Base-by-base conservation (phyloP, 2,888 invertebrate species). In the Plemyria rubiginata region DNA sequence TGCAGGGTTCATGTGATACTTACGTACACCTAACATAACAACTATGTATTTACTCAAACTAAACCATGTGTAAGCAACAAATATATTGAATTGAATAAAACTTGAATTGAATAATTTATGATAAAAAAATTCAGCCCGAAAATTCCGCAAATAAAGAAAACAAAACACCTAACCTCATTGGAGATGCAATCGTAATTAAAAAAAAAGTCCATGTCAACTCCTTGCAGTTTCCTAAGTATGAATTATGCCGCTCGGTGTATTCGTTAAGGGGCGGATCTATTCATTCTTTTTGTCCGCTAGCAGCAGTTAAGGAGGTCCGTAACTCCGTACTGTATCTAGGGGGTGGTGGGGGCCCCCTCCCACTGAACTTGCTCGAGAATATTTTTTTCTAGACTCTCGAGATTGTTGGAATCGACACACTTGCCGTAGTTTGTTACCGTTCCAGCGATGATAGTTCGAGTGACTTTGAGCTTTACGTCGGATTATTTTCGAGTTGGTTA, bases 221-320 rank as follows among this genome's bases (percentile, higher is more conserved):
- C 92, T 91, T 90, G 84, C 90, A 86, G 83, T 90, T 87, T 88
- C 85, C 88, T 91, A 91, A 92, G 91, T 92, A 92, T 90, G 89
- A 92, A 92, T 92, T 92, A 92, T 92, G 88, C 90, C 91, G 92
- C 85, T 91, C 92, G 92, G 92, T 92, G 90, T 92, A 90, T 90
- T 92, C 92, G 92, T 89, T 91, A 91, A 89, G 92, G 90, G 92
- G 92, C 90, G 90, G 90, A 90, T 92, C 90, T 85, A 92, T 92
- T 92, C 92, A 92, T 92, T 92, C 92, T 92, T 92, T 92, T 92
- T 92, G 92, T 91, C 90, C 92, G 90, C 84, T 85, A 77, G 77
- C 79, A 86, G 84, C 90, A 88, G 89, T 90, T 90, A 92, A 91
- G 92, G 92, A 90, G 91, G 89, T 87, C 87, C 86, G 82, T 79